Conservation (phyloP, 2,888 invertebrate genomes). For the Dione vanillae region DNA sequence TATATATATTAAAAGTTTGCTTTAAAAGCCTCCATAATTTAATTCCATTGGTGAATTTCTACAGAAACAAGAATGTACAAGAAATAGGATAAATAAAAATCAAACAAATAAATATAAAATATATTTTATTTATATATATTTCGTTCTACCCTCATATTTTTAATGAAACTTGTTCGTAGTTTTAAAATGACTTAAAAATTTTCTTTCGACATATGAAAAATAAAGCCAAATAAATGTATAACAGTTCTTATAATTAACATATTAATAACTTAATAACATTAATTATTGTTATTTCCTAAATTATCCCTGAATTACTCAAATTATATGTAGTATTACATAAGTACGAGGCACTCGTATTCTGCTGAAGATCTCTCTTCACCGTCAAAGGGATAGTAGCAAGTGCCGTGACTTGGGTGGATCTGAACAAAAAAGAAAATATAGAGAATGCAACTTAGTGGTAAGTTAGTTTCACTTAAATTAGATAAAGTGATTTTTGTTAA, state of each 20-base stretch:
- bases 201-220: background rate
- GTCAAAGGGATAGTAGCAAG: constrained; percentile 87
- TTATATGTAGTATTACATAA: constrained; percentile 58
- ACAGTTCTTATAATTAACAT: background rate
- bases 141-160: background rate
- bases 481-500: no score
- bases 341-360: constrained; percentile 88
- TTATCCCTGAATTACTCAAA: constrained; percentile 35
- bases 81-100: background rate
- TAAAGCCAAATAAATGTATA: constrained; percentile 5
- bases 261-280: constrained; percentile 11
- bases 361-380: constrained; percentile 86
- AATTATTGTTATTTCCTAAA: constrained; percentile 24
- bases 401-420: constrained; percentile 86
- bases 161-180: constrained; percentile 11
- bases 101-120: constrained; percentile 12
- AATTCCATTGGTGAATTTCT: no score
- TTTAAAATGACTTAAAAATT: background rate
- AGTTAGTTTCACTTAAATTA: no score
- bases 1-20: no score
- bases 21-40: no score
- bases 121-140: background rate
- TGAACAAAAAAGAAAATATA: constrained; percentile 61
- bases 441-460: no score
- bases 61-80: background rate